Conservation (phyloP, 2,797 vertebrate genomes). For the Cynopterus sphinx region DNA sequence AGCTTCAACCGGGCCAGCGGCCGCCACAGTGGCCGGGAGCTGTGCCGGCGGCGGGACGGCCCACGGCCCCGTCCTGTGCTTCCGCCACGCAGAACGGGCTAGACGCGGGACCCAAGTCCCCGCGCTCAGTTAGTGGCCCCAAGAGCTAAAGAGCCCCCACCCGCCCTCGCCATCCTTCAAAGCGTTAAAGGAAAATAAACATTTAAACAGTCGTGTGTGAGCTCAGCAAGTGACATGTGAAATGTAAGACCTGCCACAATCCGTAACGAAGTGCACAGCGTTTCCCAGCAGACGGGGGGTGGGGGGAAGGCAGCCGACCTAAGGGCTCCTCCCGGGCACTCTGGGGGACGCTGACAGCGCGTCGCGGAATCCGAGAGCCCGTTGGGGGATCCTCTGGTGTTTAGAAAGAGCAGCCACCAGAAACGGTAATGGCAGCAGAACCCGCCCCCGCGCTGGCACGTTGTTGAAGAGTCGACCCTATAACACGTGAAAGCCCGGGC, state of each 20-base stretch:
- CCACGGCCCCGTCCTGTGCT: not conserved
- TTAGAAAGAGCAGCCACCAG: not conserved
- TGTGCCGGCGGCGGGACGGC: not conserved
- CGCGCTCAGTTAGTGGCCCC: not conserved
- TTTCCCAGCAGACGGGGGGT: not conserved
- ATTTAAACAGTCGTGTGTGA: constrained; percentile 11
- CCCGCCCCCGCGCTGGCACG: not conserved
- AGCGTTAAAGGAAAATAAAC: not conserved
- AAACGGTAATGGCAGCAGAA: not conserved
- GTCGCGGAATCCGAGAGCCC: not conserved
- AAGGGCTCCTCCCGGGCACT: not conserved
- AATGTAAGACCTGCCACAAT: not conserved
- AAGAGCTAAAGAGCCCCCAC: not conserved
- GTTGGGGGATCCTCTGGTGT: not conserved
- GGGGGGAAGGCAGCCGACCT: not conserved
- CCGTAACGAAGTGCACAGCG: not conserved
- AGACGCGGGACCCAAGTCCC: not conserved
- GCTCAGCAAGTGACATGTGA: not conserved
- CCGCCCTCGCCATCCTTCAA: not conserved
- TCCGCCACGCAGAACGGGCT: not conserved
- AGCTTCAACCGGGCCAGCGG: not conserved
- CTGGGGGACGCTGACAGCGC: not conserved
- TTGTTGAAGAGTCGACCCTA: not conserved
- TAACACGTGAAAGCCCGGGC: not conserved
- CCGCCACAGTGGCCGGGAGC: not conserved